phyloP scores from a whole-genome alignment of 64 coral and sea anemone genomes.

The Astreopora myriophthalma region DNA sequence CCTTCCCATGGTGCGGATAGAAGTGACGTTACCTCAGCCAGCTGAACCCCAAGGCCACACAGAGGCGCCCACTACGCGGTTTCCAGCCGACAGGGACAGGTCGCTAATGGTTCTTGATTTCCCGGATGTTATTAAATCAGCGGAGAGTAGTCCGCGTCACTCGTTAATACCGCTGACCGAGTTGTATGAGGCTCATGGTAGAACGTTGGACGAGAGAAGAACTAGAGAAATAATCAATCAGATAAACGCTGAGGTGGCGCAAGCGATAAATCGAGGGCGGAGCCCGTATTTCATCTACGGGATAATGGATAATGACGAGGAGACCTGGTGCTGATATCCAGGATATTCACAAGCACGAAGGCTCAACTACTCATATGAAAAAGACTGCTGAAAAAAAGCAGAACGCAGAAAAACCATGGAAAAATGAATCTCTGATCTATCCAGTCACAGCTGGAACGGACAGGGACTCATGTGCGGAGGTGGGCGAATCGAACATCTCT shows the following conservation, averaged over 20 bases:
- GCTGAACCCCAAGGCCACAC: neutral
- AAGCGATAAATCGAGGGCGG: conserved; percentile 83
- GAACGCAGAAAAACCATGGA: no score
- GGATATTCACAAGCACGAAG: neutral
- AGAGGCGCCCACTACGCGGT: neutral
- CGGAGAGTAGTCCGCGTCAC: conserved; percentile 89
- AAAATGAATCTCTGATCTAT: no score
- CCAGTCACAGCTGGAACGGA: no score
- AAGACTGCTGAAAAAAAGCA: no score
- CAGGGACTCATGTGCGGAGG: no score
- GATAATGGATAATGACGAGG: conserved; percentile 94
- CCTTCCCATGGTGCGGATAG: conserved; percentile 72
- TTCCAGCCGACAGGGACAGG: conserved; percentile 4
- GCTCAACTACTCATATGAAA: neutral
- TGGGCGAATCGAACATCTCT: no score
- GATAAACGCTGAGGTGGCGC: conserved; percentile 89
- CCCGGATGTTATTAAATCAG: conserved; percentile 98
- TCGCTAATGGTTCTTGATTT: conserved; percentile 63
- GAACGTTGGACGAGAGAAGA: conserved; percentile 64
- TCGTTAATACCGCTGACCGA: conserved; percentile 79
- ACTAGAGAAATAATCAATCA: conserved; percentile 89
- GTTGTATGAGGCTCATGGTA: conserved; percentile 35
- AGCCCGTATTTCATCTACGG: conserved; percentile 95
- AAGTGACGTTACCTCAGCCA: conserved; percentile 69
- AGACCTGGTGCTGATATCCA: conserved; percentile 84